These are phyloP conservation scores for Oryctolagus cuniculus DNA, from an alignment of 2,113 vertebrate genomes.

Conservation along the genomic window DNA sequence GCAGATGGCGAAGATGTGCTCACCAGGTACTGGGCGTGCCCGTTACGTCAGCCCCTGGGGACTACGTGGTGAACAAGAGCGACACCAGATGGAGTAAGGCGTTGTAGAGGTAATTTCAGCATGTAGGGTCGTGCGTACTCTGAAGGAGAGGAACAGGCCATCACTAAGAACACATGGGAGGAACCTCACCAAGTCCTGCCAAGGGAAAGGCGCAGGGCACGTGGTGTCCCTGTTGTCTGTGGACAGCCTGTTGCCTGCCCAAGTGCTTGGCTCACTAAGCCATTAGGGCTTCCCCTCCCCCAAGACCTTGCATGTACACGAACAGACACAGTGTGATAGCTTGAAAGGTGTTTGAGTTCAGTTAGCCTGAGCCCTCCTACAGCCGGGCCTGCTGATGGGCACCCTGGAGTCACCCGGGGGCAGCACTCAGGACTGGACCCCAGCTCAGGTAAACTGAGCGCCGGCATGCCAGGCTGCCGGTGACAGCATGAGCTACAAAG, in stretches of 20 bases:
- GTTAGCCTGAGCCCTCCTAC: background rate
- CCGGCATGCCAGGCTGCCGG: background rate
- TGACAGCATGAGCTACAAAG: background rate
- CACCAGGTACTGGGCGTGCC: background rate
- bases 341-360: background rate
- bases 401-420: background rate
- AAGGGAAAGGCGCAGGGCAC: background rate
- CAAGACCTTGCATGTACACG: background rate
- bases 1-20: background rate
- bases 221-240: background rate
- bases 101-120: background rate
- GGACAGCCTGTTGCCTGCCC: background rate
- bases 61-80: background rate
- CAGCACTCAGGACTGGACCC: background rate
- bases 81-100: background rate
- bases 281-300: background rate
- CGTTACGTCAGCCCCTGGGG: background rate
- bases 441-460: background rate
- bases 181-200: background rate
- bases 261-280: background rate
- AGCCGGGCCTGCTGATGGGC: background rate
- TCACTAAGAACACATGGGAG: background rate
- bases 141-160: background rate
- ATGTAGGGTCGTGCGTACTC: background rate
- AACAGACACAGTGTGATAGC: background rate